Conservation (phyloP, 1,140 invertebrate genomes). For the Rhopalosiphum maidis region DNA sequence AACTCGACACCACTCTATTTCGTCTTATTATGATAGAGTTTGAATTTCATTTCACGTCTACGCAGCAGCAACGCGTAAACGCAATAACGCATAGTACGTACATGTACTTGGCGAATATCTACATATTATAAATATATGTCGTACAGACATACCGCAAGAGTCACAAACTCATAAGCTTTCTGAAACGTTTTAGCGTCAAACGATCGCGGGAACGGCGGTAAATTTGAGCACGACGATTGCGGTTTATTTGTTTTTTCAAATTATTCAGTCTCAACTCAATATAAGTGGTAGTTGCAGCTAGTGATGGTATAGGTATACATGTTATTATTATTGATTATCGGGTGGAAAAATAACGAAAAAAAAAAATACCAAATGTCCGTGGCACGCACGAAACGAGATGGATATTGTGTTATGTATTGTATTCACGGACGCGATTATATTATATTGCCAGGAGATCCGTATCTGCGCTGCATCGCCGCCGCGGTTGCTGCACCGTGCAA, state of each 20-base stretch:
- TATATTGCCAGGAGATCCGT: neutral
- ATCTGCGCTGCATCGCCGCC: neutral
- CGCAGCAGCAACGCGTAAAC: neutral
- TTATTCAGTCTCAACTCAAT: neutral
- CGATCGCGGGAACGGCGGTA: neutral
- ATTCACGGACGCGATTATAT: conserved; percentile 1
- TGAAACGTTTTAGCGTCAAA: neutral
- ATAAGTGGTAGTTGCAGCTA: neutral
- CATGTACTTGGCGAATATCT: neutral
- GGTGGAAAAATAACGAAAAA: neutral
- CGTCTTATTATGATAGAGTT: conserved; percentile 22
- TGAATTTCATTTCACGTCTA: conserved; percentile 35
- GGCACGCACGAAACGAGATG: neutral
- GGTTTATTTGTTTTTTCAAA: neutral
- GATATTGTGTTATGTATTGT: neutral
- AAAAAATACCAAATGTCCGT: neutral
- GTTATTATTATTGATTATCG: neutral
- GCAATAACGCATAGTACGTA: neutral
- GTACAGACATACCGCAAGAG: neutral
- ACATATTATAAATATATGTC: too few species aligned
- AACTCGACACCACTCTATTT: conserved; percentile 29
- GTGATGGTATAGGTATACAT: neutral
- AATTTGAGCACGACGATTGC: neutral
- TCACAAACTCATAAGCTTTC: neutral
- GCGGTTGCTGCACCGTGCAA: neutral